A percentile compares a stretch with the other conserved stretches of the same genome.
Conservation (phyloP, 2,888 invertebrate species). For the Mesorhabditis spiculigera region DNA sequence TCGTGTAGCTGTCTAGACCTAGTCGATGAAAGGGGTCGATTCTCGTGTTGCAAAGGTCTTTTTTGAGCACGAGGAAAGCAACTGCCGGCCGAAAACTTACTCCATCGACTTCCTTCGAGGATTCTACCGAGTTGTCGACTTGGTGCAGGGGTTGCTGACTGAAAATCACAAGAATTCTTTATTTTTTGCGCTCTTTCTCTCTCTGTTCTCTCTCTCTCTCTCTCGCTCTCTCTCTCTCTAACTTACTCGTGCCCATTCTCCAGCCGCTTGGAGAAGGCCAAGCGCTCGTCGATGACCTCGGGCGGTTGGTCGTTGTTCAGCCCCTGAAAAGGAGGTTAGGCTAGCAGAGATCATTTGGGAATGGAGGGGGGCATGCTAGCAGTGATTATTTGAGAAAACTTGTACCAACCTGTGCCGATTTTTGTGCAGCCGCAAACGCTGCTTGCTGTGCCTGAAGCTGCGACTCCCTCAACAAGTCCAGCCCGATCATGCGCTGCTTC, state of each 20-base stretch:
- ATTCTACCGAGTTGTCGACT: too few relatives aligned
- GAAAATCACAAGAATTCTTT: too few relatives aligned
- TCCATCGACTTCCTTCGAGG: too few relatives aligned
- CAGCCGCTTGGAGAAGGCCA: constrained; percentile 15
- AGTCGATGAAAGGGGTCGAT: too few relatives aligned
- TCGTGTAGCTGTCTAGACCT: too few relatives aligned
- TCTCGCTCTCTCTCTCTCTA: too few relatives aligned
- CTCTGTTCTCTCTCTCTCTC: too few relatives aligned
- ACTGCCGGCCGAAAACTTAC: too few relatives aligned
- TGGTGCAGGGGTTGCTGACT: too few relatives aligned
- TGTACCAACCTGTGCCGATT: not conserved
- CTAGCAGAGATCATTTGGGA: not conserved
- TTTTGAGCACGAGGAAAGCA: too few relatives aligned
- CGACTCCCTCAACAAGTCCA: constrained; percentile 28
- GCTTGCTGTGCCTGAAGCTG: constrained; percentile 7
- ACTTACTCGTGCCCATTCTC: not conserved
- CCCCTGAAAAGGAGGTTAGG: not conserved
- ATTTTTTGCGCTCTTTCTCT: too few relatives aligned
- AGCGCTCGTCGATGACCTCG: constrained; percentile 15
- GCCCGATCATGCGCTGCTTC: constrained; percentile 47
- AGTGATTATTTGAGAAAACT: not conserved
- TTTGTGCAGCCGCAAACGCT: not conserved
- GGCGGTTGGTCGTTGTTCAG: constrained; percentile 14
- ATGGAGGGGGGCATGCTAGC: not conserved
- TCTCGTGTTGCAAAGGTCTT: too few relatives aligned